A percentile compares a stretch with the other conserved stretches of the same genome.
Evolutionary conservation across 2,113 vertebrate species (phyloP).

Genomic region (Podarcis cretensis): DNA sequence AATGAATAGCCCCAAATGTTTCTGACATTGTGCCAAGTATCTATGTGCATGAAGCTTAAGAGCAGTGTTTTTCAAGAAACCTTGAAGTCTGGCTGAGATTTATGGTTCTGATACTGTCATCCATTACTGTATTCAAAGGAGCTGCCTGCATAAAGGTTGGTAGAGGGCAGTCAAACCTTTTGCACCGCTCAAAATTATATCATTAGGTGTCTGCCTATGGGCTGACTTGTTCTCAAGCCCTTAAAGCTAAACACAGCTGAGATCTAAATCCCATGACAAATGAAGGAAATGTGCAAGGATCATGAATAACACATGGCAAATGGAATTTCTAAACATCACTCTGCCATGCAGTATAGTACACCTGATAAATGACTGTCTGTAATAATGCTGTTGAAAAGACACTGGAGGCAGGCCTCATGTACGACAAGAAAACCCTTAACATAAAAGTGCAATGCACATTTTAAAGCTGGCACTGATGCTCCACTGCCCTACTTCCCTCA

Average conservation of each 20-base stretch:
- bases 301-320: slow-evolving; percentile 81
- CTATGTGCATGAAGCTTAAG: slow-evolving; percentile 72
- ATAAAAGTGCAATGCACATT: slow-evolving; percentile 46
- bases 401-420: slow-evolving; percentile 70
- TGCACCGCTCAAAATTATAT: slow-evolving; percentile 79
- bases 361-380: slow-evolving; percentile 81
- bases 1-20: slow-evolving; percentile 79
- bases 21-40: slow-evolving; percentile 80
- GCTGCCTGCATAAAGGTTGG: slow-evolving; percentile 77
- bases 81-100: slow-evolving; percentile 77
- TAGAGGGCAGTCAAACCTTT: slow-evolving; percentile 81
- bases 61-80: slow-evolving; percentile 76
- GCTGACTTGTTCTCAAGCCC: slow-evolving; percentile 83
- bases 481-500: not conserved
- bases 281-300: slow-evolving; percentile 81
- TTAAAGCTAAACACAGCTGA: slow-evolving; percentile 85
- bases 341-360: slow-evolving; percentile 75
- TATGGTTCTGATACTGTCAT: slow-evolving; percentile 74
- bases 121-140: slow-evolving; percentile 79
- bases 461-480: slow-evolving; percentile 45
- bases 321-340: slow-evolving; percentile 82
- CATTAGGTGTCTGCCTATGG: slow-evolving; percentile 83
- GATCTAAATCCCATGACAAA: slow-evolving; percentile 87
- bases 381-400: slow-evolving; percentile 70
- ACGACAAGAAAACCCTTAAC: slow-evolving; percentile 45